Conservation (phyloP, 2,113 vertebrate species). For the Malaclemys terrapin region DNA sequence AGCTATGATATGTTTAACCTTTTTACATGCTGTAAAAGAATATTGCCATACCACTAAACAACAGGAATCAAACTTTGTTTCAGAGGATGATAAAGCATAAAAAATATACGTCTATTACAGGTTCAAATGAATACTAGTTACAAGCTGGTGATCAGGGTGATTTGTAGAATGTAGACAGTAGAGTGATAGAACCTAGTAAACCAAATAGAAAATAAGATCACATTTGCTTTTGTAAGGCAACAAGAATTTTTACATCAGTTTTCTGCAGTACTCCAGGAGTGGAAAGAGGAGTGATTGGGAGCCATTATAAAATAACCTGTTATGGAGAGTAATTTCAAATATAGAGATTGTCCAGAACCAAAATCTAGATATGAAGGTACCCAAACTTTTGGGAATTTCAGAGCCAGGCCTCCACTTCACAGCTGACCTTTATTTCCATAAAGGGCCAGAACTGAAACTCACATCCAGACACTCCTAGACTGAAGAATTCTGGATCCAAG, state of each 20-base stretch:
- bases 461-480: not conserved
- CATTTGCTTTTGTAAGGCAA: accelerated
- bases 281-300: not conserved
- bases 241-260: not conserved
- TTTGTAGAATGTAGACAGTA: not conserved
- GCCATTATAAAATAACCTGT: too few species aligned
- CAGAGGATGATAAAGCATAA: not conserved
- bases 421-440: not conserved
- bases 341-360: not conserved
- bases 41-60: conserved; percentile 23
- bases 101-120: not conserved
- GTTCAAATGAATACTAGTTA: conserved; percentile 6
- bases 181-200: not conserved
- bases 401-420: not conserved
- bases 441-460: not conserved
- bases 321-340: not conserved
- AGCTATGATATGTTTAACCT: conserved; percentile 52
- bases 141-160: not conserved
- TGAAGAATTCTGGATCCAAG: not conserved
- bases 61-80: not conserved
- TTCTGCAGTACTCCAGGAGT: not conserved
- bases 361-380: not conserved
- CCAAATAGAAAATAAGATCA: not conserved
- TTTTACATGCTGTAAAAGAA: conserved; percentile 21
- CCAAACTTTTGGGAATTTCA: not conserved